Conservation (phyloP, 35 echinoderm and acorn worm genomes). For the Lytechinus variegatus region DNA sequence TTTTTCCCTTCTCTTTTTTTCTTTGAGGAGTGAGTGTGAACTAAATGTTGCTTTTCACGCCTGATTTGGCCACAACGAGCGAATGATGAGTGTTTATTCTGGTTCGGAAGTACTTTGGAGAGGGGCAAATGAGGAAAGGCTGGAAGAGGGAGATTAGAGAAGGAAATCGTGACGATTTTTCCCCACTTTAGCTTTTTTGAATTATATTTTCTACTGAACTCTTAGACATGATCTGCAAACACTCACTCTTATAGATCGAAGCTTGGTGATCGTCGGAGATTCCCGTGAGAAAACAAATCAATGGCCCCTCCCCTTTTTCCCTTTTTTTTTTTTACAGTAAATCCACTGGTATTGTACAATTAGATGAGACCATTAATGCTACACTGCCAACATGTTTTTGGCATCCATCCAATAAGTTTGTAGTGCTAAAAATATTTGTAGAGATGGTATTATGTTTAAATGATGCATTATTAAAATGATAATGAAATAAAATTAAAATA, state of each 20-base stretch:
- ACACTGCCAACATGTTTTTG: neutral
- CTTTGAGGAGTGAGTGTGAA: conserved; percentile 19
- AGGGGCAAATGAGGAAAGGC: neutral
- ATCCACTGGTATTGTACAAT: neutral
- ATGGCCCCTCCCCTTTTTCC: too few relatives aligned
- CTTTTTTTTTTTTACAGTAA: neutral
- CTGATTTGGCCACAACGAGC: neutral
- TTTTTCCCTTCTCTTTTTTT: neutral
- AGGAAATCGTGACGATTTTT: conserved; percentile 16
- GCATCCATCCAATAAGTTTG: too few relatives aligned
- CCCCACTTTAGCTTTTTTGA: neutral
- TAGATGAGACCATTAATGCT: neutral
- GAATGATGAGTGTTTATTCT: conserved; percentile 46
- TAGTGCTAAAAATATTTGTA: too few relatives aligned
- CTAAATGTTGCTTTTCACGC: conserved; percentile 28
- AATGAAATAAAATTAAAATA: neutral
- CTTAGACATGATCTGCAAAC: conserved; percentile 26
- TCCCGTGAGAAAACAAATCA: neutral
- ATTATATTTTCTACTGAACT: neutral
- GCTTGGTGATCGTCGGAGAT: neutral
- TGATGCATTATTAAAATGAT: neutral
- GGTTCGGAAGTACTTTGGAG: conserved; percentile 37
- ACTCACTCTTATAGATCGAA: neutral
- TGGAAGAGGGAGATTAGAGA: conserved; percentile 25
- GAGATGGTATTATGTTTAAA: neutral